phyloP scores from a whole-genome alignment of 2,113 vertebrate species.

The Typhlomys cinereus region DNA sequence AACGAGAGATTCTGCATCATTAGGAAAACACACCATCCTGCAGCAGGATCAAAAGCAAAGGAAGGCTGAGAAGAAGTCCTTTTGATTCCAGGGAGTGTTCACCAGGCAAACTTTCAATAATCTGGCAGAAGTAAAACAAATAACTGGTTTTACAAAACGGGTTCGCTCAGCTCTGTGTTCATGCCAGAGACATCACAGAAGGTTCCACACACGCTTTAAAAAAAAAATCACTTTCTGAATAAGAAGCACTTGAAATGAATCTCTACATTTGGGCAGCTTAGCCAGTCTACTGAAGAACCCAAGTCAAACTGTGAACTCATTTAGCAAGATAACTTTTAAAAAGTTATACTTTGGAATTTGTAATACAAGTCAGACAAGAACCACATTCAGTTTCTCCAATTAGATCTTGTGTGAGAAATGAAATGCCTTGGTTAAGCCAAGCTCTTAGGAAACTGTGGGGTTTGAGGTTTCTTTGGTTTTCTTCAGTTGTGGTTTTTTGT shows the following conservation, averaged over 20 bases:
- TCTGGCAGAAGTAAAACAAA: constrained; percentile 80
- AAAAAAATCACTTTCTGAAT: constrained; percentile 57
- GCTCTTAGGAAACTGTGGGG: background rate
- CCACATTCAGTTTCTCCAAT: constrained; percentile 1
- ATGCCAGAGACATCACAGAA: constrained; percentile 59
- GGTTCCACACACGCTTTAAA: constrained; percentile 8
- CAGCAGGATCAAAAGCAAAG: constrained; percentile 88
- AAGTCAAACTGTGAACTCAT: constrained; percentile 53
- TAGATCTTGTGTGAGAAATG: constrained; percentile 33
- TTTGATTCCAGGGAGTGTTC: constrained; percentile 83
- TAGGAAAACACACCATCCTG: constrained; percentile 90
- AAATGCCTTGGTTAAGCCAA: background rate
- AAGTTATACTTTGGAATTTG: no score
- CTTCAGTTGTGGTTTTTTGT: background rate
- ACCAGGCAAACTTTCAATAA: constrained; percentile 83
- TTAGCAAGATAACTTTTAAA: constrained; percentile 43
- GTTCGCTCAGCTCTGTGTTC: constrained; percentile 54
- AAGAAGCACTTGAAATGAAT: background rate
- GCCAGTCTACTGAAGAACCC: constrained; percentile 25
- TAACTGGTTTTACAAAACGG: constrained; percentile 68
- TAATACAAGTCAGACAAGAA: constrained; percentile 5
- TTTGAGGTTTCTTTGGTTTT: background rate
- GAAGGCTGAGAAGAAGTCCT: constrained; percentile 86
- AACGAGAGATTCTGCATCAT: constrained; percentile 91
- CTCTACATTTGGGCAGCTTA: constrained; percentile 44